Percentiles rank a stretch among this genome's conserved stretches.
These are phyloP conservation scores for Apoda limacodes DNA, from an alignment of 2,888 invertebrate genomes.

Conservation along the genomic window DNA sequence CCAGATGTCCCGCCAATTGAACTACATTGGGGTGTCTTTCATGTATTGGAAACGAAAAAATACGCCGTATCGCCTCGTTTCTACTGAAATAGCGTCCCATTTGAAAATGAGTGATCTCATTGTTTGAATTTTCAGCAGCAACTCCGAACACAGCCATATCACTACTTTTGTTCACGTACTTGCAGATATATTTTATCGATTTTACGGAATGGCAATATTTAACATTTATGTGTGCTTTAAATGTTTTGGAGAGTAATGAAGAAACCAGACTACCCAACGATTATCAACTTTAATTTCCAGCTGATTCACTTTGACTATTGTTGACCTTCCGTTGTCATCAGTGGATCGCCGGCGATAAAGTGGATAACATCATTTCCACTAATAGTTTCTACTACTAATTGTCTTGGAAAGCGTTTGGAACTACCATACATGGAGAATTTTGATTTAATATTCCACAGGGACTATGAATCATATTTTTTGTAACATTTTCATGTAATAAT, in stretches of 20 bases:
- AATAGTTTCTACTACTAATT: constrained; percentile 14
- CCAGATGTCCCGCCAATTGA: constrained; percentile 20
- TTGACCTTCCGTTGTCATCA: constrained; percentile 20
- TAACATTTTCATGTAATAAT: constrained; percentile 14
- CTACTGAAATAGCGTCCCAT: no score
- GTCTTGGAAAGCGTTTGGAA: constrained; percentile 15
- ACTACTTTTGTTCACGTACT: constrained; percentile 11
- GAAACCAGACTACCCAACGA: constrained; percentile 20
- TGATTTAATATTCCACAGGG: constrained; percentile 17
- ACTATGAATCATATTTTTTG: constrained; percentile 19
- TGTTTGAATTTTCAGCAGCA: constrained; percentile 14
- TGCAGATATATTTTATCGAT: no score
- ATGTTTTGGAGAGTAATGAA: no score
- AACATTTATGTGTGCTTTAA: no score
- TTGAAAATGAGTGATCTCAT: constrained; percentile 15
- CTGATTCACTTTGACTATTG: constrained; percentile 20
- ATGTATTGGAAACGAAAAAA: constrained; percentile 21
- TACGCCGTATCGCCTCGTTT: constrained; percentile 22
- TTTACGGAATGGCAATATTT: no score
- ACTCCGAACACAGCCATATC: constrained; percentile 14
- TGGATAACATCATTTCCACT: constrained; percentile 17
- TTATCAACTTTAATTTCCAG: constrained; percentile 21
- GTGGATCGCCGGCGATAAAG: constrained; percentile 19
- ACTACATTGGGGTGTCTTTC: constrained; percentile 19
- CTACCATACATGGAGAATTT: constrained; percentile 15